phyloP scores from a whole-genome alignment of 2,113 vertebrate genomes.

The Pao palembangensis region DNA sequence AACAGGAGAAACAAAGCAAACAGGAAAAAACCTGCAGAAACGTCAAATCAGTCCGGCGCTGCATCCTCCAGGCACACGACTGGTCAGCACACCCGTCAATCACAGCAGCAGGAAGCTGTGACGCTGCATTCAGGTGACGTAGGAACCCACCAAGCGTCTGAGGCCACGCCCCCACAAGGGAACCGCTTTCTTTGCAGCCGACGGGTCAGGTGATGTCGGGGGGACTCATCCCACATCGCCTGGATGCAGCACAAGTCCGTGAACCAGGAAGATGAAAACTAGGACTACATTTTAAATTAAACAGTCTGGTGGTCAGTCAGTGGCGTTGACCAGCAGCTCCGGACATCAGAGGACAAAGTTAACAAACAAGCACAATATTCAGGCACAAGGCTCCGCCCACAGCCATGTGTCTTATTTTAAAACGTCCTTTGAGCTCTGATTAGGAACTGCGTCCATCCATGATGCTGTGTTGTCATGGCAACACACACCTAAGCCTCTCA shows the following conservation, averaged over 20 bases:
- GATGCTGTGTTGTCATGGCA: slow-evolving; percentile 1
- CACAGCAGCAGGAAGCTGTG: neutral
- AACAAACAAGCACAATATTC: neutral
- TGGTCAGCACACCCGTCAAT: neutral
- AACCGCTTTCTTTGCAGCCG: neutral
- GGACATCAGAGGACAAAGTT: neutral
- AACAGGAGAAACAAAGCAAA: slow-evolving; percentile 25
- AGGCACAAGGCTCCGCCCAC: neutral
- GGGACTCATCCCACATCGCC: slow-evolving; percentile 6
- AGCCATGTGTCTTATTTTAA: neutral
- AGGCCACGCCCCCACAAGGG: too few species aligned
- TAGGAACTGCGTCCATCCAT: slow-evolving; percentile 6
- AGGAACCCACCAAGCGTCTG: neutral
- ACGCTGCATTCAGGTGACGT: slow-evolving; percentile 14
- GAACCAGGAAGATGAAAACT: neutral
- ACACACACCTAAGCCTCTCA: slow-evolving; percentile 19
- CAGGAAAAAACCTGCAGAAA: neutral
- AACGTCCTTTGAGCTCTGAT: slow-evolving; percentile 6
- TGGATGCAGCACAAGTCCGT: slow-evolving; percentile 11
- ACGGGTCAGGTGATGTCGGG: neutral
- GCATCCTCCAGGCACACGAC: neutral
- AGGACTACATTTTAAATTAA: too few species aligned
- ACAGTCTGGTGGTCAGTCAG: neutral
- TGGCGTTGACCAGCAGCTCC: neutral
- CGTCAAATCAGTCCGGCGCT: neutral